Percentiles rank a stretch among this genome's conserved stretches.
phyloP scores from a whole-genome alignment of 2,113 vertebrate species.

The Ophiodon elongatus region DNA sequence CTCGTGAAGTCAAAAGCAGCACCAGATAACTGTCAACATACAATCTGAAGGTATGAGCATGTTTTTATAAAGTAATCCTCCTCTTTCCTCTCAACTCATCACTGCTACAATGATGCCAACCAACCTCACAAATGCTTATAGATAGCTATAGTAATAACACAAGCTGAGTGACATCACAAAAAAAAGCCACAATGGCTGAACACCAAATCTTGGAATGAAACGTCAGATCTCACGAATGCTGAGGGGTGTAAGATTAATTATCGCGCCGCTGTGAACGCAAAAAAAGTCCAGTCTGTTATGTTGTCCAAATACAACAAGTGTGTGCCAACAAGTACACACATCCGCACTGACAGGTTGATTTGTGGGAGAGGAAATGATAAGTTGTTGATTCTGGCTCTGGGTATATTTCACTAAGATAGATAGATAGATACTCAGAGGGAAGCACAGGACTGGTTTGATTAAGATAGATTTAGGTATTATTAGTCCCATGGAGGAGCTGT shows the following conservation, averaged over 20 bases:
- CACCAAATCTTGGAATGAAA: background rate
- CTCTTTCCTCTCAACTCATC: constrained; percentile 5
- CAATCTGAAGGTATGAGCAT: constrained; percentile 8
- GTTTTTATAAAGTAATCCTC: constrained; percentile 7
- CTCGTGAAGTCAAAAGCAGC: constrained; percentile 18
- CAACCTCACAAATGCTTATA: background rate
- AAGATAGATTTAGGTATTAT: constrained; percentile 47
- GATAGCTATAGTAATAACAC: background rate
- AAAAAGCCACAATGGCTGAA: background rate
- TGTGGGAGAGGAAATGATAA: constrained; percentile 62
- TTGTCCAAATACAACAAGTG: constrained; percentile 51
- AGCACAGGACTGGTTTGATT: constrained; percentile 41
- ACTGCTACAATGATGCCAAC: background rate
- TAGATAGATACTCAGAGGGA: constrained; percentile 21
- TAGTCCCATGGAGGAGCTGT: constrained; percentile 38
- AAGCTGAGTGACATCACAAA: constrained; percentile 5
- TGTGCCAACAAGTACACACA: background rate
- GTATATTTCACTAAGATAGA: constrained; percentile 48
- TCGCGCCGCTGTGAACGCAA: constrained; percentile 6
- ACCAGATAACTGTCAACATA: constrained; percentile 24
- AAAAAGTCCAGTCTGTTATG: constrained; percentile 17
- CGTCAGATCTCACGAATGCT: background rate
- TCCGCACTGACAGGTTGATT: constrained; percentile 52
- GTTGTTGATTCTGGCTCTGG: constrained; percentile 59
- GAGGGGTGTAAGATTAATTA: constrained; percentile 10